Evolutionary conservation across 2,113 vertebrate species (phyloP), one percentile per base, ranked within the genome.

Genomic region (Peromyscus polionotus): DNA sequence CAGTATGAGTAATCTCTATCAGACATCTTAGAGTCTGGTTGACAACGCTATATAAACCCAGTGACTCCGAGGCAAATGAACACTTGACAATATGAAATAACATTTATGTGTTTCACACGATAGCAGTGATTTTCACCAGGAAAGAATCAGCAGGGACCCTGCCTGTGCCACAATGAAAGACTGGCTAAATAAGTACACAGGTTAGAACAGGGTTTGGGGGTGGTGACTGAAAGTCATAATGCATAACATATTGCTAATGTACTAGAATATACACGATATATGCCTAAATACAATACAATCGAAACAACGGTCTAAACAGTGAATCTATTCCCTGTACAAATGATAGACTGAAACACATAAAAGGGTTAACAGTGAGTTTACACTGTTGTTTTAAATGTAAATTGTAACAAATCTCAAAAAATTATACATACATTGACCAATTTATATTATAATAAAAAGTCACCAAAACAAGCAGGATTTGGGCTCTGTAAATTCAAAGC

Each of bases 81-180:
- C 42, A 39, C 42, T 45, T 54, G 70, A 94, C 51, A 57, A 75
- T 5, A 33, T 51, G 88, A 92, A 93, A 84, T 0, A 80, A 45
- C 20, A 45, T 72, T 91, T 95, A 77, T 45, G 63, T n/a, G 61
- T n/a, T 93, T 96, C n/a, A 91, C 75, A 77, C 2, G 8, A 90
- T 0, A 63, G 59, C 26, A 76, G 33, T 79, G 61, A 72, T 54
- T 54, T 77, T 24, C 45, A 83, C 70, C 36, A 92, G 14, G 33
- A 77, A 84, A 94, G 57, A 22, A 86, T 51, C 24, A 26, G 67
- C n/a, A 51, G 59, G 31, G 54, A 86, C 36, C 36, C n/a, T 42
- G 28, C 57, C 88, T 57, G 59, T 0, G 9, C 31, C 42, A 39
- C 20, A 28, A 77, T 42, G 65, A 85, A 87, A n/a, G 42, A 70